Base-by-base conservation (phyloP, 2,888 invertebrate genomes). In the Tortrix viridana region DNA sequence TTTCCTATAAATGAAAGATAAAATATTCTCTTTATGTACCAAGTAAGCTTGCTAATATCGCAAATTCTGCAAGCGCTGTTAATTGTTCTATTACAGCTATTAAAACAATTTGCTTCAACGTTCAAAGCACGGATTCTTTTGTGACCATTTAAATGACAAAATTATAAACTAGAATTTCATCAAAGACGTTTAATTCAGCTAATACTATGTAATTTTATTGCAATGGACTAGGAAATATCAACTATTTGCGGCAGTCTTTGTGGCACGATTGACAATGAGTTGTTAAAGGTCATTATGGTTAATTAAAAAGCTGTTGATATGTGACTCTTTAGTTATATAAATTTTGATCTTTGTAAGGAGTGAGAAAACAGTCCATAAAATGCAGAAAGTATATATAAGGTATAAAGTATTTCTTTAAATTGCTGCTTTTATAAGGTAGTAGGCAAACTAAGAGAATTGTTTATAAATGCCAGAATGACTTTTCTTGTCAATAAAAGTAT, bases 181-280 rank as follows among this genome's bases (percentile, higher is more conserved):
- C 38, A 62, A 62, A 57, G 56, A 32, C 19, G n/a, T 37, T 56
- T 43, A 49, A n/a, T 49, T 61, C 58, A 54, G 50, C 3, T 72
- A 72, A 74, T 71, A 66, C 66, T 61, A 70, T 62, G 63, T 70
- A 50, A 74, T 79, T 78, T 74, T 74, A 69, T 75, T 72, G 63
- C 2, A 79, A 65, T 60, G 65, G 74, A 72, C 74, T 68, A 64
- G 71, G 68, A 70, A 72, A 72, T 69, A 54, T 59, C 37, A 52
- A 55, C 44, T 54, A 52, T 53, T 44, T 54, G 59, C 59, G 37
- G 49, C 57, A 23, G 18, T 50, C 26, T 19, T 38, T 57, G 63
- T n/a, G 16, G 49, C 43, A 55, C 16, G 43, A 9, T 5, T 5
- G 22, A 20, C 12, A 7, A 22, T 9, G 6, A 7, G 54, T 26